Evolutionary conservation across 2,888 invertebrate genomes (phyloP).

Genomic region (Reticulitermes lucifugus): DNA sequence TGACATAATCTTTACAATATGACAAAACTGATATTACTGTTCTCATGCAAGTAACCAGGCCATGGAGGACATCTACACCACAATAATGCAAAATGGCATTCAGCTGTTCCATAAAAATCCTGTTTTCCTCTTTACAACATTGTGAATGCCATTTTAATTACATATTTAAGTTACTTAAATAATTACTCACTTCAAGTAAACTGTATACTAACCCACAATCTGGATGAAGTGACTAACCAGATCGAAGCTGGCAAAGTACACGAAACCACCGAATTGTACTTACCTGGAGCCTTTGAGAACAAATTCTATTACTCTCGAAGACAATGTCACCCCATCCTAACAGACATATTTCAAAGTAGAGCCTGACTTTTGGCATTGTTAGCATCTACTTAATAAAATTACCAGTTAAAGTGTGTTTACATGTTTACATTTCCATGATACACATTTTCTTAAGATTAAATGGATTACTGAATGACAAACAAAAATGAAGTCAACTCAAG

Average conservation of each 20-base stretch:
- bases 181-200: not conserved
- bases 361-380: not conserved
- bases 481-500: not conserved
- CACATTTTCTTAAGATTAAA: not conserved
- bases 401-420: not conserved
- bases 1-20: not conserved
- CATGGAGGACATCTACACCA: conserved; percentile 40
- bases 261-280: not conserved
- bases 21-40: not conserved
- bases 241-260: conserved; percentile 9
- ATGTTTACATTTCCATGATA: not conserved
- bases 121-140: not conserved
- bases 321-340: not conserved
- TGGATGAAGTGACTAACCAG: conserved; percentile 21
- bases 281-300: conserved; percentile 15
- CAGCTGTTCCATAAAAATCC: conserved; percentile 7
- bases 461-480: not conserved
- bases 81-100: conserved; percentile 45
- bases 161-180: conserved; percentile 26
- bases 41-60: conserved; percentile 39
- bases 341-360: not conserved
- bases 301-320: not conserved
- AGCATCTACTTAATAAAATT: not conserved
- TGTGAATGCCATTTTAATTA: conserved; percentile 38
- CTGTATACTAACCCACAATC: conserved; percentile 8